Conservation (phyloP, 2,797 vertebrate species). For the Amblyraja radiata region DNA sequence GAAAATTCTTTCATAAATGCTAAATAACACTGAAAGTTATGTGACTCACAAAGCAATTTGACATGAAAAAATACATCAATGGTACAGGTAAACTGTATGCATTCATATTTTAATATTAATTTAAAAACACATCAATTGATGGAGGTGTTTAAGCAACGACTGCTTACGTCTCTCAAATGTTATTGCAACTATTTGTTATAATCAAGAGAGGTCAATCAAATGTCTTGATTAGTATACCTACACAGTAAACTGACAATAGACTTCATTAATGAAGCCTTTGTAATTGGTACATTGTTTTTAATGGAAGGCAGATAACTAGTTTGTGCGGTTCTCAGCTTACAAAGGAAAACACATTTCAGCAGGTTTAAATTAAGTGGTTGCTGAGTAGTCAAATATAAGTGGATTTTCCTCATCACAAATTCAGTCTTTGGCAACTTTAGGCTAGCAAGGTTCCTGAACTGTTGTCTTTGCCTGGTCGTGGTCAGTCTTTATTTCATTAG, state of each 20-base stretch:
- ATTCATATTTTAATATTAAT: no score
- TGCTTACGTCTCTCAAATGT: background rate
- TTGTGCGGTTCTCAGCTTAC: no score
- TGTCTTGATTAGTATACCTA: background rate
- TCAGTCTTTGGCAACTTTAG: background rate
- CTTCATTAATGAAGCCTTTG: background rate
- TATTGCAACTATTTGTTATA: background rate
- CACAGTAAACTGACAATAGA: background rate
- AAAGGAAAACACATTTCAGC: background rate
- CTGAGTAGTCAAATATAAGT: background rate
- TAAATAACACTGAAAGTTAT: background rate
- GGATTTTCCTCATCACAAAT: background rate
- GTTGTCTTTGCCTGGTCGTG: background rate
- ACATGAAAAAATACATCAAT: no score
- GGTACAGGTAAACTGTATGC: no score
- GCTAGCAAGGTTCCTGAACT: background rate
- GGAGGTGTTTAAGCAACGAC: background rate
- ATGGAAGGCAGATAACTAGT: background rate
- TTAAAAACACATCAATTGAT: background rate
- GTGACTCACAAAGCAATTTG: background rate
- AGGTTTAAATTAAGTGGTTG: background rate
- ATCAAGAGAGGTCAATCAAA: background rate
- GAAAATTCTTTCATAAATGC: background rate
- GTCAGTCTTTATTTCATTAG: slow-evolving; percentile 11
- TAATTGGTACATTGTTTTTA: background rate